Evolutionary conservation across 2,797 vertebrate species (phyloP), one percentile per base, ranked within the genome.

Genomic region (Psittacula echo): DNA sequence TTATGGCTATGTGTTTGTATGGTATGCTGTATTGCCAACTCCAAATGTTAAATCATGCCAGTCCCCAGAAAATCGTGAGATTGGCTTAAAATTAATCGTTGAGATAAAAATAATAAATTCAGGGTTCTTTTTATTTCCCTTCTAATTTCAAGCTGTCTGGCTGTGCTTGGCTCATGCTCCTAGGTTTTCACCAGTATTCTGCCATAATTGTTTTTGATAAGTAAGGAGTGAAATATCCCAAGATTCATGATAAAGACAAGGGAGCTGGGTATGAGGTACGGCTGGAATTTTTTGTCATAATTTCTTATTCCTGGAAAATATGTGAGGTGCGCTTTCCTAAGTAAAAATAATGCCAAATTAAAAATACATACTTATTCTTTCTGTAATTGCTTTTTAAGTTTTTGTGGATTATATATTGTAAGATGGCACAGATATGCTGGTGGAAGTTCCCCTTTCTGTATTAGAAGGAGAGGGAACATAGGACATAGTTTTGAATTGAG

Each of bases 1-100:
- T 84, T 85, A 53, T 65, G 37, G 34, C 71, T 93, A 29, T 74
- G 54, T 81, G 47, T 84, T 81, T 93, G 44, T 93, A 45, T 68
- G 58, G 41, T 56, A 20, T 61, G 30, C 71, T 72, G 15, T 89
- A 42, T 75, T 86, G 58, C 42, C 73, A 90, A 2, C 34, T 62
- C 12, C 30, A 45, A 34, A 32, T 73, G 9, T 56, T 86, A 76
- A 89, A 60, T 89, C 47, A 53, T 90, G 30, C 54, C 47, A 48
- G 30, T 70, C 41, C 32, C 45, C 47, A 51, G 42, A 73, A 90
- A 76, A 79, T 41, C 6, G 17, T 53, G 32, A 89, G 34, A 54
- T 22, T 75, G 56, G 9, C 71, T 77, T 77, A 41, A 85, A 93
- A 85, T 77, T 82, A 80, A 77, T 83, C 5, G 41, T 29, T 29